Conservation (phyloP, 1,140 invertebrate species). For the Procambarus clarkii region DNA sequence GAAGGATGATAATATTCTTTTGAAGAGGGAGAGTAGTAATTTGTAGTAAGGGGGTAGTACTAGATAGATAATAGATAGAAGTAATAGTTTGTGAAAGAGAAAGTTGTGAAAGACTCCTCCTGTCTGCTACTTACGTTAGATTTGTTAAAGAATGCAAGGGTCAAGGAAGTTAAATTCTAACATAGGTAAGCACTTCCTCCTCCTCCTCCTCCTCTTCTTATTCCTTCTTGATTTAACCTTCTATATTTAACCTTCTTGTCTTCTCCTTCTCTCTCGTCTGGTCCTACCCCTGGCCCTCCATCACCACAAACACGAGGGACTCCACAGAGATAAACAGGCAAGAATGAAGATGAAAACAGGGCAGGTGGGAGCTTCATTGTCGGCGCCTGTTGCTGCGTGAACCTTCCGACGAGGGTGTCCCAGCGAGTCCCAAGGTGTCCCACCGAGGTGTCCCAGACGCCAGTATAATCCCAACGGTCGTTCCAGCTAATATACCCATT, state of each 20-base stretch:
- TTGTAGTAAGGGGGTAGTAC: too few species aligned
- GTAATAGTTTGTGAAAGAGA: background rate
- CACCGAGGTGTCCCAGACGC: too few species aligned
- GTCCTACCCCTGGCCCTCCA: background rate
- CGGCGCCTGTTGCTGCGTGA: background rate
- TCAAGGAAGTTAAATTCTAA: too few species aligned
- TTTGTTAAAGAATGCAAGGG: background rate
- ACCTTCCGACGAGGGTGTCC: background rate
- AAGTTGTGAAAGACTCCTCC: background rate
- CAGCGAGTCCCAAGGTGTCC: background rate
- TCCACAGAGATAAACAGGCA: too few species aligned
- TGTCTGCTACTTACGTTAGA: constrained; percentile 12
- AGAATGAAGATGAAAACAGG: too few species aligned
- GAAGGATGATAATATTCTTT: too few species aligned
- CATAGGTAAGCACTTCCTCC: background rate
- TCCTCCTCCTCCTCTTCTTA: background rate
- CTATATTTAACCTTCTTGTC: background rate
- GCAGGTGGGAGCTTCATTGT: too few species aligned
- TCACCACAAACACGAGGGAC: background rate
- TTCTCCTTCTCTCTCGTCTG: background rate
- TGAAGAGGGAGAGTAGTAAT: too few species aligned
- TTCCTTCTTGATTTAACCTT: background rate
- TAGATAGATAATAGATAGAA: too few species aligned
- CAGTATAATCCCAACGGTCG: too few species aligned
- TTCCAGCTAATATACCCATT: too few species aligned